Conservation (phyloP, 2,797 vertebrate genomes). For the Natrix natrix region DNA sequence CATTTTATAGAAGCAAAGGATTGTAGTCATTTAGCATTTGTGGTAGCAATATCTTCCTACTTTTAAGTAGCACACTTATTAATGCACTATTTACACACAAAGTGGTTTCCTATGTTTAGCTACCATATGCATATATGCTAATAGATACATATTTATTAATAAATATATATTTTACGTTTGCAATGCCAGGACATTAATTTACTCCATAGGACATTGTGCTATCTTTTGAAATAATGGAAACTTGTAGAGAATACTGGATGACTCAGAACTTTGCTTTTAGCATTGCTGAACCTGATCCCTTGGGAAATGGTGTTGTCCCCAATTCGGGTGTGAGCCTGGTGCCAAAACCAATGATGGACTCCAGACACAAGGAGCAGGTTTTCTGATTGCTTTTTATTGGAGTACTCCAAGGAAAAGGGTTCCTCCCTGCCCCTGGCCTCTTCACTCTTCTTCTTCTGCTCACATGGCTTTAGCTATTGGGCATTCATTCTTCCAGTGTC, state of each 20-base stretch:
- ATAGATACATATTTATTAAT: not conserved
- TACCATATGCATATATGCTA: not conserved
- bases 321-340: too few species aligned
- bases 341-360: too few species aligned
- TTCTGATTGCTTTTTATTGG: too few species aligned
- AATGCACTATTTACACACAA: not conserved
- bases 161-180: not conserved
- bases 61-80: not conserved
- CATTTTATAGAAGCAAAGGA: not conserved
- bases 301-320: not conserved
- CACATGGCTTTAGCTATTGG: too few species aligned
- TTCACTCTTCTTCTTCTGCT: too few species aligned
- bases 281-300: not conserved
- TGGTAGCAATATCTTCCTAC: not conserved
- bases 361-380: too few species aligned
- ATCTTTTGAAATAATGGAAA: not conserved
- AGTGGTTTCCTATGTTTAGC: not conserved
- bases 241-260: not conserved
- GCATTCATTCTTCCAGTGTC: too few species aligned
- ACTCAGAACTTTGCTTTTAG: not conserved
- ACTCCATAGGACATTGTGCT: not conserved
- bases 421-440: too few species aligned
- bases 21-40: not conserved
- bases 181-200: not conserved
- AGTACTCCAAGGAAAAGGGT: too few species aligned